Evolutionary conservation across 30 jellyfish, hydroid and myxozoan species (phyloP).

Genomic region (Aurelia sp.): DNA sequence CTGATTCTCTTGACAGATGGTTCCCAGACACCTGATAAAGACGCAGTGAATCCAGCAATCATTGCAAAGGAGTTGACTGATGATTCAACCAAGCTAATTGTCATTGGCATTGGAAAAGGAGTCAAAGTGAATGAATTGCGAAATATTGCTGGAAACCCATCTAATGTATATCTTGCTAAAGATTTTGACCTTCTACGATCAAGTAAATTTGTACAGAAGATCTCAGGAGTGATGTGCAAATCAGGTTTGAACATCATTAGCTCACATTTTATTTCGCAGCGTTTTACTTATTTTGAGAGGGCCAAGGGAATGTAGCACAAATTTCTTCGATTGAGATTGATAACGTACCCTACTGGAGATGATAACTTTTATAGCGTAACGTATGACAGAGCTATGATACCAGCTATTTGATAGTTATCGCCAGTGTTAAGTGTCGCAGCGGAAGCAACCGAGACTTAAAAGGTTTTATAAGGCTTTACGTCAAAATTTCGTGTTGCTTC

Average conservation of each 20-base stretch:
- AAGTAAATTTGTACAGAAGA: slow-evolving; percentile 52
- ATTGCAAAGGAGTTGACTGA: slow-evolving; percentile 72
- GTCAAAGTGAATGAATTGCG: slow-evolving; percentile 71
- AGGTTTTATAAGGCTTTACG: no score
- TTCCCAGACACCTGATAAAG: slow-evolving; percentile 82
- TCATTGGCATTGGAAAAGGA: slow-evolving; percentile 85
- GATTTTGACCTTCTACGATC: slow-evolving; percentile 69
- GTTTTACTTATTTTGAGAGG: neutral
- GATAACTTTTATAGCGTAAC: no score
- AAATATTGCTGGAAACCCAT: slow-evolving; percentile 68
- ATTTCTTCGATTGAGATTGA: no score
- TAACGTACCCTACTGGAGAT: no score
- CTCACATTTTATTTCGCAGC: no score
- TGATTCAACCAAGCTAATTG: slow-evolving; percentile 66
- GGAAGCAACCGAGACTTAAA: no score
- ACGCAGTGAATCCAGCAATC: slow-evolving; percentile 79
- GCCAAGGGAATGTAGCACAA: neutral
- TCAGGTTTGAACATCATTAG: no score
- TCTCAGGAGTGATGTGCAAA: slow-evolving; percentile 50
- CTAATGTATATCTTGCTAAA: slow-evolving; percentile 64
- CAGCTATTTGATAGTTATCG: no score
- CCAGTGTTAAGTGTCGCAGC: no score
- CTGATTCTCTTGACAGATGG: slow-evolving; percentile 92
- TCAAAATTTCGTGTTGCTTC: no score
- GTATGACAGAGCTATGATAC: no score